Conservation (phyloP, 2,113 vertebrate species). For the Pterocles gutturalis region DNA sequence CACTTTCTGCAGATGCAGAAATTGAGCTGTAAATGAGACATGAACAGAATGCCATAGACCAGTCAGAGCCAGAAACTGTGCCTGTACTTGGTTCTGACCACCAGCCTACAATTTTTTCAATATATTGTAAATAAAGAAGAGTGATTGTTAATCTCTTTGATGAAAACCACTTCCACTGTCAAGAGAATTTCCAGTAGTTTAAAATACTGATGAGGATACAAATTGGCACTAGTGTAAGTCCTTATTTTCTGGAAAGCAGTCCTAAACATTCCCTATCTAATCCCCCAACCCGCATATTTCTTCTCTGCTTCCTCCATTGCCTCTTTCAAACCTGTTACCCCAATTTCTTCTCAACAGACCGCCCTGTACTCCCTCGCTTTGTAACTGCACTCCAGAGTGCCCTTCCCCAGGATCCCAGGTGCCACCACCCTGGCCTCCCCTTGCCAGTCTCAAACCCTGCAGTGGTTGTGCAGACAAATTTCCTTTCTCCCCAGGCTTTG, state of each 20-base stretch:
- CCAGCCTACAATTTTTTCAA: background rate
- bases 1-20: background rate
- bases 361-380: background rate
- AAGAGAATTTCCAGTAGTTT: background rate
- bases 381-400: background rate
- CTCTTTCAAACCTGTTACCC: background rate
- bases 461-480: background rate
- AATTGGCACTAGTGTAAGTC: background rate
- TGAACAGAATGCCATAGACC: background rate
- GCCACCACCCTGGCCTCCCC: background rate
- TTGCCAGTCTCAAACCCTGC: background rate
- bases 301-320: background rate
- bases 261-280: rapidly evolving
- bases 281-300: background rate
- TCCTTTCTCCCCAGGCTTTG: background rate
- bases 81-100: background rate
- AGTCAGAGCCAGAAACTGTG: background rate
- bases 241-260: background rate
- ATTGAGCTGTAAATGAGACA: background rate
- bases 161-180: background rate
- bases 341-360: background rate
- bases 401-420: background rate
- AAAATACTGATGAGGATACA: background rate
- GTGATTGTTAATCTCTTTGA: background rate
- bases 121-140: background rate